Evolutionary conservation across 2,797 vertebrate species (phyloP).

Genomic region (Xenentodon cancila): DNA sequence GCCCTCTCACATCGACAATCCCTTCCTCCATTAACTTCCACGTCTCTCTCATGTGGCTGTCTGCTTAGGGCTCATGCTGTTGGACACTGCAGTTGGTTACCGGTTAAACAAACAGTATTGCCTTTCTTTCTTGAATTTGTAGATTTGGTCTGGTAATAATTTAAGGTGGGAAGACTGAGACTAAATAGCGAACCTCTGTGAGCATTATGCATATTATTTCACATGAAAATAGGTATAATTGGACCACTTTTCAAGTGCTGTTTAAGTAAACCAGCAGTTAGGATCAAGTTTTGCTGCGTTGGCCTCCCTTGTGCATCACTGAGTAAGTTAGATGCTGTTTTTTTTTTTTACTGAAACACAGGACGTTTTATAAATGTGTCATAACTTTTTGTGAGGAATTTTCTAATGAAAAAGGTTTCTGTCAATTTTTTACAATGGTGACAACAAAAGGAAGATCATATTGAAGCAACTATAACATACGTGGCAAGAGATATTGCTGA

Average conservation of each 20-base stretch:
- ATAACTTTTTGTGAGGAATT: slow-evolving; percentile 28
- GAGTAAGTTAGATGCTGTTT: slow-evolving; percentile 46
- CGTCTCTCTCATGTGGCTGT: slow-evolving; percentile 61
- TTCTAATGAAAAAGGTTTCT: not conserved
- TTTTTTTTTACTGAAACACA: slow-evolving; percentile 36
- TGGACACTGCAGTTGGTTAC: slow-evolving; percentile 32
- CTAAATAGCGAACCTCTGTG: slow-evolving; percentile 51
- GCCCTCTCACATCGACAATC: slow-evolving; percentile 46
- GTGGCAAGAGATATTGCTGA: slow-evolving; percentile 5
- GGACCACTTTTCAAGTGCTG: slow-evolving; percentile 50
- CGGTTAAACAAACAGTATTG: slow-evolving; percentile 73
- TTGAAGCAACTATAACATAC: not conserved
- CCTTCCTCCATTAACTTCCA: slow-evolving; percentile 58
- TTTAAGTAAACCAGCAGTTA: slow-evolving; percentile 67
- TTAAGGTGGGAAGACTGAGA: slow-evolving; percentile 47
- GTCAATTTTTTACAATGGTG: slow-evolving; percentile 2
- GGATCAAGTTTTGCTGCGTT: slow-evolving; percentile 50
- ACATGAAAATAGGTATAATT: slow-evolving; percentile 72
- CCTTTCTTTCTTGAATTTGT: slow-evolving; percentile 58
- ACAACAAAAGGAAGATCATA: not conserved
- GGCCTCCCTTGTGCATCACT: slow-evolving; percentile 48
- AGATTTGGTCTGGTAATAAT: slow-evolving; percentile 71
- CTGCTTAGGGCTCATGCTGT: slow-evolving; percentile 29
- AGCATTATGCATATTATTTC: slow-evolving; percentile 66
- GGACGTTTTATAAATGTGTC: slow-evolving; percentile 20